These are phyloP conservation scores for Chaetophractus vellerosus DNA, from an alignment of 2,797 vertebrate species.

Conservation along the genomic window DNA sequence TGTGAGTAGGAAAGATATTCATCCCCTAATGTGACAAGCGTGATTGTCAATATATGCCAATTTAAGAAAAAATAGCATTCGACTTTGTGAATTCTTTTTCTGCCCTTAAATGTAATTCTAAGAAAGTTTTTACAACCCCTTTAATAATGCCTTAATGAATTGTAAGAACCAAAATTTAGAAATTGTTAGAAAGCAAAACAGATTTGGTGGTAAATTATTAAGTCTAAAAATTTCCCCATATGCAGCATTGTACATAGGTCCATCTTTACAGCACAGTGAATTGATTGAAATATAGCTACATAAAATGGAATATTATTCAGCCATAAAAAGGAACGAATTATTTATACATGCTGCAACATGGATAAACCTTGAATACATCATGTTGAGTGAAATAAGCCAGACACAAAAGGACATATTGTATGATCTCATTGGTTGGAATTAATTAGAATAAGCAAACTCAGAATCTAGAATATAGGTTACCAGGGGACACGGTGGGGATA, in stretches of 20 bases:
- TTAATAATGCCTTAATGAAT: not conserved
- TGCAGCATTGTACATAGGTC: not conserved
- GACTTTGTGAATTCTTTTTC: constrained; percentile 1
- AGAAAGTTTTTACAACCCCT: not conserved
- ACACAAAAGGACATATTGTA: no score
- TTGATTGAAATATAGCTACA: not conserved
- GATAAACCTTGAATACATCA: no score
- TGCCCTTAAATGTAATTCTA: not conserved
- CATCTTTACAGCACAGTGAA: not conserved
- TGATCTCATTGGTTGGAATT: no score
- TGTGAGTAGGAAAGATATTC: not conserved
- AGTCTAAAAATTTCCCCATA: not conserved
- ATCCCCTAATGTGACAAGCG: not conserved
- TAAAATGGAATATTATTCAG: no score
- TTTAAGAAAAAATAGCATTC: not conserved
- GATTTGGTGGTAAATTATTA: not conserved
- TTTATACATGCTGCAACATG: no score
- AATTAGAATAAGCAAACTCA: no score
- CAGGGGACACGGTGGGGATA: no score
- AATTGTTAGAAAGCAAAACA: not conserved
- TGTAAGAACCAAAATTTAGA: constrained; percentile 37
- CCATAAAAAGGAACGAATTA: no score
- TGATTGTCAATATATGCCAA: not conserved
- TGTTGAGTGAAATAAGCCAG: no score
- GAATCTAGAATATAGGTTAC: no score